Evolutionary conservation across 2,888 invertebrate species (phyloP).

Genomic region (Dynastes hyllus): DNA sequence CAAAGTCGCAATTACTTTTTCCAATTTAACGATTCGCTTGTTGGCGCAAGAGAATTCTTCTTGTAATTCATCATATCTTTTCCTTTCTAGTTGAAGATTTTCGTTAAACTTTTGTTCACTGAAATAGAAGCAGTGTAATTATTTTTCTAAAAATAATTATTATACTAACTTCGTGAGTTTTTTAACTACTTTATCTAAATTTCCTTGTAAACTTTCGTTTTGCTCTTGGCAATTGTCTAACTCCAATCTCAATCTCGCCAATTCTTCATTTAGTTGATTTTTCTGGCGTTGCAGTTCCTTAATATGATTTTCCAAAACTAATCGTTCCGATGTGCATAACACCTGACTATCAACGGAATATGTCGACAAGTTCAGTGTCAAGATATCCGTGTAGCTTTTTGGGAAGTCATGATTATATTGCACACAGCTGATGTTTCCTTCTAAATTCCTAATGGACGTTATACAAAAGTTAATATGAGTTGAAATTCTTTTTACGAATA

Average conservation of each 20-base stretch:
- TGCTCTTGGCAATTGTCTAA: conserved; percentile 26
- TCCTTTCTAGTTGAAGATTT: conserved; percentile 28
- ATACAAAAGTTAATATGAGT: conserved; percentile 21
- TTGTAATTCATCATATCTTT: conserved; percentile 30
- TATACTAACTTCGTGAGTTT: conserved; percentile 44
- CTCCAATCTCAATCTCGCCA: conserved; percentile 34
- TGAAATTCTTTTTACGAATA: conserved; percentile 12
- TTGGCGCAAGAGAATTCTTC: conserved; percentile 33
- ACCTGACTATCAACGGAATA: conserved; percentile 34
- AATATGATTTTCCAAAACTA: conserved; percentile 44
- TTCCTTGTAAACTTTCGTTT: conserved; percentile 48
- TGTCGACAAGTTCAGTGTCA: conserved; percentile 11
- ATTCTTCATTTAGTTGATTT: conserved; percentile 46
- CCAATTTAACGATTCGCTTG: conserved; percentile 39
- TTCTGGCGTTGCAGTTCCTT: conserved; percentile 48
- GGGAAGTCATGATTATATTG: conserved; percentile 27
- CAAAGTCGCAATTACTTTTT: conserved; percentile 38
- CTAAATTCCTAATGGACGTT: conserved; percentile 26
- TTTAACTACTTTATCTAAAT: conserved; percentile 43
- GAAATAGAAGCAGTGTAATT: not conserved
- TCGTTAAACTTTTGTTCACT: conserved; percentile 46
- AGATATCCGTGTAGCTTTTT: conserved; percentile 38
- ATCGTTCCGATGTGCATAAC: conserved; percentile 37
- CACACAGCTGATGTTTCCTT: conserved; percentile 7
- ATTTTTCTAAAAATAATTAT: not conserved